Conservation (phyloP, 1,140 invertebrate species). For the Diabrotica virgifera region DNA sequence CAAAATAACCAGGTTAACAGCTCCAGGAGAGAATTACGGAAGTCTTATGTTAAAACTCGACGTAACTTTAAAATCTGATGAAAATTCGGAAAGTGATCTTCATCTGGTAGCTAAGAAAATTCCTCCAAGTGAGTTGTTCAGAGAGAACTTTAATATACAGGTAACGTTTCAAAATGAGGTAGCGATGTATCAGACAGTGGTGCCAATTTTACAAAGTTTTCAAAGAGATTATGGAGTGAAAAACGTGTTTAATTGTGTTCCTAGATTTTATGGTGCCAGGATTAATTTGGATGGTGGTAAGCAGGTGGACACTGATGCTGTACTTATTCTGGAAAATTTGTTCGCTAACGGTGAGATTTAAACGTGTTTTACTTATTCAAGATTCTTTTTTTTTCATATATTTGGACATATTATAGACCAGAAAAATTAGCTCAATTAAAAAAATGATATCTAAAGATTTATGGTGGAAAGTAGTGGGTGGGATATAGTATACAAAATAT, state of each 20-base stretch:
- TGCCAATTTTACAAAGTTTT: conserved; percentile 36
- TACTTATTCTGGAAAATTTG: conserved; percentile 49
- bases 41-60: conserved; percentile 54
- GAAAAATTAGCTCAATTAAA: no score
- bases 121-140: conserved; percentile 45
- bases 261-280: conserved; percentile 36
- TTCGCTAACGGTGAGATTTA: conserved; percentile 33
- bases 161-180: conserved; percentile 50
- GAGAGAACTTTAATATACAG: conserved; percentile 45
- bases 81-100: conserved; percentile 34
- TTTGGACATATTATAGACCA: no score
- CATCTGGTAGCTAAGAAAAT: conserved; percentile 50
- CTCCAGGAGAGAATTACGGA: conserved; percentile 60
- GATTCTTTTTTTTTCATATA: no score
- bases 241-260: conserved; percentile 28
- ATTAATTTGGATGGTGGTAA: conserved; percentile 31
- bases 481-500: no score
- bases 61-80: conserved; percentile 29
- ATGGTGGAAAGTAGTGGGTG: no score
- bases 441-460: no score
- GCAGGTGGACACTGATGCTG: conserved; percentile 38
- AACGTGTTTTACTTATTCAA: no score
- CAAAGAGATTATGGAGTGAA: conserved; percentile 29
- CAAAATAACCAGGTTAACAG: conserved; percentile 46
- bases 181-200: conserved; percentile 32